Base-by-base conservation (phyloP, 2,113 vertebrate genomes). In the Acanthochromis polyacanthus region DNA sequence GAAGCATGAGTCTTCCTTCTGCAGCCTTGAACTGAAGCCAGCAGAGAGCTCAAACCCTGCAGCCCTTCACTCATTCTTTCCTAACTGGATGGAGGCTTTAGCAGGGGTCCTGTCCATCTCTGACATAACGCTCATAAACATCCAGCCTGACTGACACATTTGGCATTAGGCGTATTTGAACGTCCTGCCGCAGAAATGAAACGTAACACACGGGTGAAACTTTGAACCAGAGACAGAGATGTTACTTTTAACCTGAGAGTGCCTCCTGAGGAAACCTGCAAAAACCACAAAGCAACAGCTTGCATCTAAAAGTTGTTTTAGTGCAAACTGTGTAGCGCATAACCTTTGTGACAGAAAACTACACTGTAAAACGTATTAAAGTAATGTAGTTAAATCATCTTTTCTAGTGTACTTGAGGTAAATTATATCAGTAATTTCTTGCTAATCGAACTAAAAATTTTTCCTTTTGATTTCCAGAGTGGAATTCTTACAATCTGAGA, bases 191-290 rank as follows among this genome's bases (percentile, higher is more conserved):
- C 46, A 43, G 1, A 80, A 70, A 67, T 48, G 1, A 11, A 14
- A 23, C 65, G 22, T 1, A 48, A 10, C 2, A 16, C 0, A 53
- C 20, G 23, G 22, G 55, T 61, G 38, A 81, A 61, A 32, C 32
- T 14, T 16, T 48, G 60, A 75, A 43, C 10, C 4, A 57, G 32
- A 53, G 28, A 70, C 46, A 50, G 22, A 66, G 40, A 22, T 32
- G 60, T 6, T 43, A 72, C 64, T 82, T 79, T 79, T 71, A 85
- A 83, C 75, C 12, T 73, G 16, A 66, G 50, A 71, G 62, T 75
- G 71, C 69, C 86, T 83, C 55, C 58, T 90, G 82, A 93, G 92
- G 92, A 94, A 94, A 91, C 81, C 81, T 93, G 92, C 91, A 95
- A 79, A 93, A 95, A 90, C 93, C 92, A 93, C 93, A 93, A 83